Base-by-base conservation (phyloP, 2,797 vertebrate genomes). In the Macropodus opercularis region DNA sequence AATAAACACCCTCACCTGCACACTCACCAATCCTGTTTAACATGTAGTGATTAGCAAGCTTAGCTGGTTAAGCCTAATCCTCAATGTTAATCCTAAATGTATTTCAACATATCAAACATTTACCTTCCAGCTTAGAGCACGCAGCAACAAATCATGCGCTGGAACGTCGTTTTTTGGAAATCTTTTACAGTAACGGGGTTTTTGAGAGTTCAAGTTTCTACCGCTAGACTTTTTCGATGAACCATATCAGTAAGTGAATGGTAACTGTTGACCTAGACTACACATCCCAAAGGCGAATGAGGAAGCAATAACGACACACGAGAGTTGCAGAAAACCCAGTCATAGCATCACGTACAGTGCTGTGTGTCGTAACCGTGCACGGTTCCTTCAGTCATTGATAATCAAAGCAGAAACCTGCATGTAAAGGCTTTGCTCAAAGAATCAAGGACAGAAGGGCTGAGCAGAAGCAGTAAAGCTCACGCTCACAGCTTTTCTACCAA, bases 1-100 rank as follows among this genome's bases (percentile, higher is more conserved):
- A 87, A 86, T 71, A 87, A 88, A 86, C 72, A 83, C 70, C 50
- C 62, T 81, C 67, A 90, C 87, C 87, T 85, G 77, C 65, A 69
- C 63, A 47, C 48, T 50, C 66, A 38, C 55, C 63, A 79, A 62
- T 86, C 80, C 80, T 79, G 75, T 88, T 85, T 71, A 83, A 81
- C 75, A 59, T 80, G 68, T 50, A 50, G 72, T 81, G 80, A 86
- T 88, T 86, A 85, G 75, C 17, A 23, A 67, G 84, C 74, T 89
- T 83, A 88, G 77, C 78, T 80, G 79, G 79, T 77, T 87, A 85
- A 87, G 66, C 75, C 83, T 88, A 87, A 85, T 87, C 85, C 80
- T 47, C 68, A 35, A 48, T 11, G 52, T 70, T 81, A 88, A 89
- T 89, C 84, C 87, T 64, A 22, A 55, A 62, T 61, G 62, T 70